These are phyloP conservation scores for Bruchidius siliquastri DNA, from an alignment of 2,888 invertebrate species.

Conservation along the genomic window DNA sequence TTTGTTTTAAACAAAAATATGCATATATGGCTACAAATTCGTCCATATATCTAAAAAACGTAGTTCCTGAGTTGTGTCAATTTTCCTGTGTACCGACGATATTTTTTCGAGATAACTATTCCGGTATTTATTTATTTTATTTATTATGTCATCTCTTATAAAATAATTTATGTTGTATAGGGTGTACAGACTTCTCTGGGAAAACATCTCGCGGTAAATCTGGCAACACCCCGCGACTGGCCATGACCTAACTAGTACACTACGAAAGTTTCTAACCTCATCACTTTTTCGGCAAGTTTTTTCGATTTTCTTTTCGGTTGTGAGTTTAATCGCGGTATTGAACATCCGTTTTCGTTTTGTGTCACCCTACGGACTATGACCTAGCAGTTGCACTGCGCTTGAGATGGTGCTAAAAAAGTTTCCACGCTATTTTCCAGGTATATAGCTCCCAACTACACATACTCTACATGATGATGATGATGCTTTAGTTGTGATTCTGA, in stretches of 20 bases:
- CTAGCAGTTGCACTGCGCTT: not conserved
- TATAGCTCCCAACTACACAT: not conserved
- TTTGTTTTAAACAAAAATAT: too few relatives aligned
- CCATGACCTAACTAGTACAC: conserved; percentile 18
- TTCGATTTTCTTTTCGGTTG: not conserved
- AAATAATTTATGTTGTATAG: too few relatives aligned
- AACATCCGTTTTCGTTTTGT: not conserved
- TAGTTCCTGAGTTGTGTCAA: too few relatives aligned
- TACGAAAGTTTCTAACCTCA: conserved; percentile 14
- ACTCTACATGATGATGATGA: not conserved
- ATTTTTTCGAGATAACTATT: too few relatives aligned
- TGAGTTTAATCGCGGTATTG: not conserved
- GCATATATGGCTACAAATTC: too few relatives aligned
- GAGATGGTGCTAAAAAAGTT: not conserved
- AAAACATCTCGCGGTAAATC: not conserved
- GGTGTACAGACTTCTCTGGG: too few relatives aligned
- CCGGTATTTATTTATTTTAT: too few relatives aligned
- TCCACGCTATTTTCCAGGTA: not conserved
- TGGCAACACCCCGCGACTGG: conserved; percentile 1
- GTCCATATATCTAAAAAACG: too few relatives aligned
- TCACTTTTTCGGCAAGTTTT: conserved; percentile 10
- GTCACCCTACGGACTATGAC: not conserved
- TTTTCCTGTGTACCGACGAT: too few relatives aligned
- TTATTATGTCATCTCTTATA: too few relatives aligned
- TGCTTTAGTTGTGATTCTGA: not conserved